Conservation (phyloP, 2,797 vertebrate genomes). For the Spondyliosoma cantharus region DNA sequence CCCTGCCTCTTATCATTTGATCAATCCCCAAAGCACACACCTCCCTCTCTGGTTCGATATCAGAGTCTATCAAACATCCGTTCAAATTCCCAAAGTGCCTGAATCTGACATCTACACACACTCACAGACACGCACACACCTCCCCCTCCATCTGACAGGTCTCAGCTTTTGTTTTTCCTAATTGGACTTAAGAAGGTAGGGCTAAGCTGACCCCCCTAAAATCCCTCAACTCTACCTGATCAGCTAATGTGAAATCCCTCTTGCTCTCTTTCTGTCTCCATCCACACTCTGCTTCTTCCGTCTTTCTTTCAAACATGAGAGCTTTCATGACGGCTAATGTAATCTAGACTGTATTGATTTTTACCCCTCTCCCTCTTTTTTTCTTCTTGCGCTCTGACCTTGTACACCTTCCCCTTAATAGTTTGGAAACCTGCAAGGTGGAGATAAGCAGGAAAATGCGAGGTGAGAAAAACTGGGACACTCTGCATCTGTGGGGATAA, state of each 20-base stretch:
- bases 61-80: conserved; percentile 24
- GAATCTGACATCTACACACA: neutral
- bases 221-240: conserved; percentile 52
- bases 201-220: conserved; percentile 49
- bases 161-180: conserved; percentile 66
- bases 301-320: conserved; percentile 31
- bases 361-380: conserved; percentile 13
- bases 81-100: conserved; percentile 33
- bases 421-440: conserved; percentile 22
- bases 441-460: conserved; percentile 41
- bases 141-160: conserved; percentile 37
- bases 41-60: neutral
- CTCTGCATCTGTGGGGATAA: conserved; percentile 7
- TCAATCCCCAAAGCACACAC: conserved; percentile 26
- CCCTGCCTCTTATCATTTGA: conserved; percentile 10
- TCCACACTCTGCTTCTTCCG: neutral
- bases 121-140: conserved; percentile 10
- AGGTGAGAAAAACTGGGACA: neutral
- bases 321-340: conserved; percentile 53
- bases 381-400: conserved; percentile 40
- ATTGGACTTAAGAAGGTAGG: conserved; percentile 64
- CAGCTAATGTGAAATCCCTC: conserved; percentile 38
- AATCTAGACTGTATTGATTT: conserved; percentile 70
- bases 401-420: conserved; percentile 26
- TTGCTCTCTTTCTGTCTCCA: conserved; percentile 18